Percentiles rank a stretch among this genome's conserved stretches.
phyloP scores from a whole-genome alignment of 2,888 invertebrate species.

The Muscina levida region DNA sequence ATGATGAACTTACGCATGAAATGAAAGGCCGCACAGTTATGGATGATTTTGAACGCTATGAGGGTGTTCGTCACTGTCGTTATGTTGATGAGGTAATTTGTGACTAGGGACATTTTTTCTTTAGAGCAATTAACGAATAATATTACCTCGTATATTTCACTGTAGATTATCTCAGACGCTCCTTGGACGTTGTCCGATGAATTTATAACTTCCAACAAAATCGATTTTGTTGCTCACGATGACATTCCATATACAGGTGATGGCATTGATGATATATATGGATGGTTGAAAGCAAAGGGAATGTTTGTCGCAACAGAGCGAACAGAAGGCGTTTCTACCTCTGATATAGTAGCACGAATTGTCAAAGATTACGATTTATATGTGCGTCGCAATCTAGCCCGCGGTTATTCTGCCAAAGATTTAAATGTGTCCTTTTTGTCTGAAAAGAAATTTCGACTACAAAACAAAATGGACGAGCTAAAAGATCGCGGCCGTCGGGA shows the following conservation, averaged over 20 bases:
- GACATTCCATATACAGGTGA: slow-evolving; percentile 93
- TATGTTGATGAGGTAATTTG: slow-evolving; percentile 97
- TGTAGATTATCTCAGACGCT: slow-evolving; percentile 88
- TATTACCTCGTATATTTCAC: slow-evolving; percentile 2
- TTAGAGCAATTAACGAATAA: too few relatives aligned
- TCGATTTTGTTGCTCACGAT: slow-evolving; percentile 99
- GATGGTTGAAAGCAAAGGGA: slow-evolving; percentile 92
- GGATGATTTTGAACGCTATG: slow-evolving; percentile 97
- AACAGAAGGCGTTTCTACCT: slow-evolving; percentile 99
- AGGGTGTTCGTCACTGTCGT: slow-evolving; percentile 97
- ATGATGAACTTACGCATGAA: slow-evolving; percentile 93
- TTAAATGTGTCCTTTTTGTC: slow-evolving; percentile 97
- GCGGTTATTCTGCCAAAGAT: slow-evolving; percentile 98
- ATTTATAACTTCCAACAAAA: slow-evolving; percentile 95
- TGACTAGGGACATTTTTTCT: background rate
- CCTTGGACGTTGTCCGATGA: slow-evolving; percentile 96
- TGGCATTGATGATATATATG: slow-evolving; percentile 94
- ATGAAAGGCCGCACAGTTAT: slow-evolving; percentile 98
- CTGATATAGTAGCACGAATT: slow-evolving; percentile 98
- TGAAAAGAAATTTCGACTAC: slow-evolving; percentile 96
- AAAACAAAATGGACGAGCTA: slow-evolving; percentile 97
- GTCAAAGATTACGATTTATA: slow-evolving; percentile 99
- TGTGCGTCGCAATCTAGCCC: slow-evolving; percentile 95
- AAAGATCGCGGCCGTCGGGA: slow-evolving; percentile 95
- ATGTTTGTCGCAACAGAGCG: slow-evolving; percentile 98